Base-by-base conservation (phyloP, 2,113 vertebrate species). In the Anarhynchus alexandrinus region DNA sequence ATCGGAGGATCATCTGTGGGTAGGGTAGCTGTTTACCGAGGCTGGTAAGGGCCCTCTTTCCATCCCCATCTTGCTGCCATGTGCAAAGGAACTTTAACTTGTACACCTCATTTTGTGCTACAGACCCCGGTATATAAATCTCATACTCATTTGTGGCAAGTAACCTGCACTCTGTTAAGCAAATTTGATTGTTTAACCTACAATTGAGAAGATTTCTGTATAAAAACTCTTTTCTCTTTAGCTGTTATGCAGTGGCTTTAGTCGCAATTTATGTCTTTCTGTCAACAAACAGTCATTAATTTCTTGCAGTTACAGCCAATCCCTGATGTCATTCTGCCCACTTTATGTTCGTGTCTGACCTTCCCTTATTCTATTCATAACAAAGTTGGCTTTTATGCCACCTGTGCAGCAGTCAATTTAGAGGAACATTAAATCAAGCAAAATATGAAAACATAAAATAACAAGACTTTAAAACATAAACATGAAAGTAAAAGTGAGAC, bases 281-380 rank as follows among this genome's bases (percentile, higher is more conserved):
- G 88, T 96, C 97, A 97, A 95, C 81, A 96, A 88, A 36, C 59
- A 93, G 67, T 66, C 95, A 97, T 96, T 97, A 97, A 97, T 97
- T 94, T 94, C 71, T 88, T 51, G 74, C 71, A 95, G 90, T 94
- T 93, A 95, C 54, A 95, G 85, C 93, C 71, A 20, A 92, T 97
- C 96, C 67, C 90, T 96, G 89, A 95, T 97, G 93, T 82, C 89
- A 97, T 97, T 97, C 90, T 92, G 40, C 59, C 62, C 77, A 57
- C 51, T 95, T 97, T 97, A 93, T 94, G 76, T 93, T 86, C 92
- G 64, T 82, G 26, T 15, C 34, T 96, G 92, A 96, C 88, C 92
- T 98, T 96, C 87, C 59, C 57, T 93, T 88, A 89, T 91, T 97
- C 90, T 95, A 67, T 81, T 97, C 73, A 88, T 92, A 97, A 96